These are phyloP conservation scores for Sebastes glaucus DNA, from an alignment of 2,797 vertebrate species.

Conservation along the genomic window DNA sequence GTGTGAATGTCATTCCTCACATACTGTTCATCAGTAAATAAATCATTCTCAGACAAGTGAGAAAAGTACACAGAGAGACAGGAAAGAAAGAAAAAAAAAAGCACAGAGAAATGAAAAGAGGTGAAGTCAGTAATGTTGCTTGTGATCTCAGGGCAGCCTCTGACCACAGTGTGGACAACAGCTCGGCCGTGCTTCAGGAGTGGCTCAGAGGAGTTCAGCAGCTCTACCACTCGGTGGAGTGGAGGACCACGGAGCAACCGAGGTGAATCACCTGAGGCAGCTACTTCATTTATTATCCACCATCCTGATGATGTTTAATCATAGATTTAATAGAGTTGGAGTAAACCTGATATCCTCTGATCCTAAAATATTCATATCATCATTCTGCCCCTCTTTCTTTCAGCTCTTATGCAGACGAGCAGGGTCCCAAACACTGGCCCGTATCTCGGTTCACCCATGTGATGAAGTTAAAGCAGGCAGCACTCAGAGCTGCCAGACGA, in stretches of 20 bases:
- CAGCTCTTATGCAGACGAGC: constrained; percentile 88
- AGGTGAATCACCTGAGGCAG: constrained; percentile 27
- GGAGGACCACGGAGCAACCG: constrained; percentile 84
- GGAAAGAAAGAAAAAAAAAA: background rate
- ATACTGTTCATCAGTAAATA: background rate
- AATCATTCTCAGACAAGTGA: constrained; percentile 4
- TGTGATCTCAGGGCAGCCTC: constrained; percentile 84
- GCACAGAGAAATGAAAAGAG: background rate
- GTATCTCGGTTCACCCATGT: constrained; percentile 86
- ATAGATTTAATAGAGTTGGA: background rate
- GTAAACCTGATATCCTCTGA: background rate
- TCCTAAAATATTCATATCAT: background rate
- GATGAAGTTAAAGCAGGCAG: constrained; percentile 89
- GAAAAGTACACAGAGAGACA: constrained; percentile 42
- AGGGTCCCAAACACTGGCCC: constrained; percentile 90
- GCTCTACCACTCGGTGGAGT: constrained; percentile 88
- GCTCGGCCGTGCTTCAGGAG: constrained; percentile 87
- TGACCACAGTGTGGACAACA: constrained; percentile 90
- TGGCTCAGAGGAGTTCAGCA: constrained; percentile 87
- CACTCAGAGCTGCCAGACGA: constrained; percentile 84
- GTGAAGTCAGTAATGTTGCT: background rate
- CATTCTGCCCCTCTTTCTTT: background rate
- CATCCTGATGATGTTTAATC: background rate
- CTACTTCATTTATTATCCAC: background rate
- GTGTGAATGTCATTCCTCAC: background rate